A percentile compares a stretch with the other conserved stretches of the same genome.
Evolutionary conservation across 2,797 vertebrate genomes (phyloP).

Genomic region (Semotilus atromaculatus): DNA sequence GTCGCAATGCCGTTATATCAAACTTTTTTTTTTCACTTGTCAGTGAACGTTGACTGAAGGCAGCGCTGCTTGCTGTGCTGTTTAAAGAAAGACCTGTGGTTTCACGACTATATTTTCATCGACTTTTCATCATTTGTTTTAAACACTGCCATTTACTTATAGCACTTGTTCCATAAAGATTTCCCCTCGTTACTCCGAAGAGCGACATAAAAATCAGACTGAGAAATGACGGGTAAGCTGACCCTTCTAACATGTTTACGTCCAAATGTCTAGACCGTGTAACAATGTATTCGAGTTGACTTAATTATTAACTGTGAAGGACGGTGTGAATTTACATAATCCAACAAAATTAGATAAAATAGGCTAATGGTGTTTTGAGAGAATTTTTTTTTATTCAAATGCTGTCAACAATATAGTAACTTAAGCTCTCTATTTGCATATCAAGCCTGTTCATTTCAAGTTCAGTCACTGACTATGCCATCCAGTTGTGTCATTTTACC

Average conservation of each 20-base stretch:
- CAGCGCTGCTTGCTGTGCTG: neutral
- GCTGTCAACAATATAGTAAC: neutral
- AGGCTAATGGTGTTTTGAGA: neutral
- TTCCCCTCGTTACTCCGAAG: neutral
- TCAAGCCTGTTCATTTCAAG: conserved; percentile 8
- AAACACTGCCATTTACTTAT: neutral
- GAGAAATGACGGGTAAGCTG: conserved; percentile 65
- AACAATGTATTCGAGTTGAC: neutral
- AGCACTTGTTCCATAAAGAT: neutral
- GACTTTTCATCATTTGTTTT: neutral
- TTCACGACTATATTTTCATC: neutral
- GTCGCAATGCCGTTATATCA: conserved; percentile 18
- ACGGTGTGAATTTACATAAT: neutral
- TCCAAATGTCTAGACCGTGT: neutral
- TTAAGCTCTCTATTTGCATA: neutral
- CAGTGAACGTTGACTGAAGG: neutral
- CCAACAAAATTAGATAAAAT: neutral
- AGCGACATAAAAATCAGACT: neutral
- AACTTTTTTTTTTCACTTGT: neutral
- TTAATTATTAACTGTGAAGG: neutral
- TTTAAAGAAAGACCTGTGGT: neutral
- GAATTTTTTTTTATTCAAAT: neutral
- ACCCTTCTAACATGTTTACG: neutral
- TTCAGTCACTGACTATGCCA: conserved; percentile 33
- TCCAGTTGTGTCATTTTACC: conserved; percentile 21